These are phyloP conservation scores for Xenops minutus DNA, from an alignment of 2,797 vertebrate genomes.

Conservation along the genomic window DNA sequence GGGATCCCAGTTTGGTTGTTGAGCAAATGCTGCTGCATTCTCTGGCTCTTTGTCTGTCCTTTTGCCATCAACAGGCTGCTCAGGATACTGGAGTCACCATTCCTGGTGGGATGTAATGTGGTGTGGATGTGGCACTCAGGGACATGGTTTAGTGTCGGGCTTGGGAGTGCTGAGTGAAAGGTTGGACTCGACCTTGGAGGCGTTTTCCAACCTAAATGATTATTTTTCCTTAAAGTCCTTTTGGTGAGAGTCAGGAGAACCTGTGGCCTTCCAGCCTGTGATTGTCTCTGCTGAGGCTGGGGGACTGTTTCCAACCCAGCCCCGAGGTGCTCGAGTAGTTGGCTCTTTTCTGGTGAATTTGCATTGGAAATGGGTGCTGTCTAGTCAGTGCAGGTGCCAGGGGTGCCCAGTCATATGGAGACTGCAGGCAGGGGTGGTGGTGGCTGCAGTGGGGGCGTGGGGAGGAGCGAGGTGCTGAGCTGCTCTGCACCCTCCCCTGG, in stretches of 20 bases:
- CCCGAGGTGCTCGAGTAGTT: fast-evolving
- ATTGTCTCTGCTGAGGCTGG: background rate
- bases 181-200: fast-evolving
- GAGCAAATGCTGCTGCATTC: background rate
- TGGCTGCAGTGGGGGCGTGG: background rate
- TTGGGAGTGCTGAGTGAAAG: background rate
- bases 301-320: background rate
- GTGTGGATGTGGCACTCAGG: background rate
- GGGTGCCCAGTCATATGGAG: background rate
- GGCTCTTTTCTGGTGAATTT: background rate
- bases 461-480: background rate
- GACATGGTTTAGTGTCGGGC: background rate
- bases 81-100: background rate
- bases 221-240: background rate
- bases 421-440: background rate
- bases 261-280: background rate
- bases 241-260: background rate
- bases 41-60: background rate
- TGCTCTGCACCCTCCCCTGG: background rate
- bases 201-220: background rate
- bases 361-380: background rate
- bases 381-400: background rate
- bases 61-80: background rate
- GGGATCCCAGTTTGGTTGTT: background rate
- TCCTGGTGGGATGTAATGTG: background rate